phyloP scores from a whole-genome alignment of 2,888 invertebrate genomes.

The Lymantria monacha region DNA sequence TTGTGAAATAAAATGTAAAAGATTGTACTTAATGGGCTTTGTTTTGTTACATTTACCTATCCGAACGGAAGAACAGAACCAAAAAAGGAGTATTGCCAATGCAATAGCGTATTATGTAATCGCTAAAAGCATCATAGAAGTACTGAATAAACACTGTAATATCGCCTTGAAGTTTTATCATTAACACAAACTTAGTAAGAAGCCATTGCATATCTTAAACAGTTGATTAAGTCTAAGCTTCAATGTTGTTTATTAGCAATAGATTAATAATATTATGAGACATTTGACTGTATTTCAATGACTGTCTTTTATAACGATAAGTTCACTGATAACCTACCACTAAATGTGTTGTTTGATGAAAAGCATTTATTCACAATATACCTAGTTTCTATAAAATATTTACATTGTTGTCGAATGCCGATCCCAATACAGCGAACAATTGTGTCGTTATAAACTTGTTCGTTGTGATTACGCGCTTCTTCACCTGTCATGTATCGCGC shows the following conservation, averaged over 20 bases:
- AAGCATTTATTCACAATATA: conserved; percentile 46
- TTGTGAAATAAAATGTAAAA: no score
- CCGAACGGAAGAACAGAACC: no score
- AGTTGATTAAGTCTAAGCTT: neutral
- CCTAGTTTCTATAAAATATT: conserved; percentile 46
- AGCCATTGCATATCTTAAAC: no score
- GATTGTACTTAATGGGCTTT: no score
- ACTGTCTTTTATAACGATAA: conserved; percentile 11
- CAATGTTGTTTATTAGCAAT: neutral
- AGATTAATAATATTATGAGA: conserved; percentile 12
- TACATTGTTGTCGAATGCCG: conserved; percentile 39
- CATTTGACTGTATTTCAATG: conserved; percentile 11
- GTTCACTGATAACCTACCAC: conserved; percentile 26
- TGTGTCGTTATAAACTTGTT: conserved; percentile 14
- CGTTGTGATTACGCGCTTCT: conserved; percentile 25
- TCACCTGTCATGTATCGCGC: conserved; percentile 52
- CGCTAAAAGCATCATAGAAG: neutral
- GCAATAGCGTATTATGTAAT: no score
- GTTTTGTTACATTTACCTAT: no score
- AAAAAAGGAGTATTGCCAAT: no score
- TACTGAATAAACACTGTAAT: no score
- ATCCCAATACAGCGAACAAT: conserved; percentile 31
- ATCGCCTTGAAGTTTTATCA: no score
- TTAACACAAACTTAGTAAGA: no score
- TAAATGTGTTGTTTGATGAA: conserved; percentile 29